Evolutionary conservation across 2,797 vertebrate genomes (phyloP), one percentile per base, ranked within the genome.

Genomic region (Scolopax bukidnonensis): DNA sequence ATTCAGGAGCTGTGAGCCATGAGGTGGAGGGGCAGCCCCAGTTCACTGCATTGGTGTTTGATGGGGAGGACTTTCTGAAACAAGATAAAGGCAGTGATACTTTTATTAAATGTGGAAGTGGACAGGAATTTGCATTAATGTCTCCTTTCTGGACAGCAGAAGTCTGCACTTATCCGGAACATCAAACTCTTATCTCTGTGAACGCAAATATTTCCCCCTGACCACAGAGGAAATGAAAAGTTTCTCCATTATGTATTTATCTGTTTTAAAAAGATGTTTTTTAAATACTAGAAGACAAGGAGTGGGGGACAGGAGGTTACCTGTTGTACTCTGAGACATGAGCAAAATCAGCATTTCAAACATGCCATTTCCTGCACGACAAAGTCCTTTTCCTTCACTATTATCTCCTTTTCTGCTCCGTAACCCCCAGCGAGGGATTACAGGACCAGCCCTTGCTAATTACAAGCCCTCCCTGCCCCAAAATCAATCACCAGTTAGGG

Each of bases 201-300:
- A 85, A 50, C 11, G 40, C 59, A 76, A 84, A 92, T 87, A 76
- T 63, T 85, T 81, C 47, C 50, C 88, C 75, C 53, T 61, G 54
- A 71, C 71, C 68, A 56, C 45, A 25, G 77, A 91, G 80, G 88
- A 95, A 96, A 96, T 73, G 81, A 93, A 53, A 95, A 94, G 54
- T 41, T 83, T 69, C 71, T 92, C 60, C 45, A 21, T 85, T 89
- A 60, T 23, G 28, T 48, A 50, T 90, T 87, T 88, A 75, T 93
- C 91, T 45, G 30, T 53, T 93, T 83, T 69, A 56, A 85, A 87
- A 82, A n/a, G 73, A 61, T 28, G 59, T 63, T 78, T 88, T 65
- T 68, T 86, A 68, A 87, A 70, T 14, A 40, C 43, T 18, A 28
- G 70, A 60, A 73, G 43, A 70, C 38, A 74, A 57, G 50, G 32